Percentiles rank a stretch among this genome's conserved stretches.
Conservation (phyloP, 2,797 vertebrate genomes). For the Mormyrus hasselquistii region DNA sequence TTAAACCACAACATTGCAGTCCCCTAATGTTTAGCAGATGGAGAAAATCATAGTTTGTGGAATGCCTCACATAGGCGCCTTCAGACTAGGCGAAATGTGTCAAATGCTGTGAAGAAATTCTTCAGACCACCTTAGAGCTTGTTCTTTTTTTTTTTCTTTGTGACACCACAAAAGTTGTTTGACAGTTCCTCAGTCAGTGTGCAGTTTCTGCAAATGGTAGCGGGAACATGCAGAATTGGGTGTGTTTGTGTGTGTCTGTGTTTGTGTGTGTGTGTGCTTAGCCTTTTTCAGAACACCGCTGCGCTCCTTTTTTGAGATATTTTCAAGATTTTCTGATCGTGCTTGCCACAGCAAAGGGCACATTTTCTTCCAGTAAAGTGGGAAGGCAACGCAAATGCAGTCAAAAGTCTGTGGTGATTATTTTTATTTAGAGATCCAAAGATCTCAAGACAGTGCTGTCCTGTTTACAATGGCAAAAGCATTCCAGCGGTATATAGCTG, state of each 20-base stretch:
- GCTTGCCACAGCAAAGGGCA: background rate
- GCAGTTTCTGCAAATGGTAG: slow-evolving; percentile 1
- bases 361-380: background rate
- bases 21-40: background rate
- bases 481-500: background rate
- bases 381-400: background rate
- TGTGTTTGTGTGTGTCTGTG: background rate
- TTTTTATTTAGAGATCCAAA: background rate
- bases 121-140: background rate
- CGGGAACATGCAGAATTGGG: background rate
- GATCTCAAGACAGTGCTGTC: background rate
- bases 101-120: background rate
- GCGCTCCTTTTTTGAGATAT: background rate
- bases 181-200: slow-evolving; percentile 6
- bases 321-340: background rate
- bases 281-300: background rate
- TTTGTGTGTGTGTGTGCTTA: background rate
- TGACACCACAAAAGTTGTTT: background rate
- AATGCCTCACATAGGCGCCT: background rate
- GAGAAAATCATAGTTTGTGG: background rate
- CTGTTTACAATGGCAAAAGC: background rate
- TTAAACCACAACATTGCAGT: background rate
- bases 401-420: background rate
- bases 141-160: background rate
- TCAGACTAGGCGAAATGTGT: background rate